A percentile compares a stretch with the other conserved stretches of the same genome.
Conservation (phyloP, 2,888 invertebrate species). For the Ennomos quercinarius region DNA sequence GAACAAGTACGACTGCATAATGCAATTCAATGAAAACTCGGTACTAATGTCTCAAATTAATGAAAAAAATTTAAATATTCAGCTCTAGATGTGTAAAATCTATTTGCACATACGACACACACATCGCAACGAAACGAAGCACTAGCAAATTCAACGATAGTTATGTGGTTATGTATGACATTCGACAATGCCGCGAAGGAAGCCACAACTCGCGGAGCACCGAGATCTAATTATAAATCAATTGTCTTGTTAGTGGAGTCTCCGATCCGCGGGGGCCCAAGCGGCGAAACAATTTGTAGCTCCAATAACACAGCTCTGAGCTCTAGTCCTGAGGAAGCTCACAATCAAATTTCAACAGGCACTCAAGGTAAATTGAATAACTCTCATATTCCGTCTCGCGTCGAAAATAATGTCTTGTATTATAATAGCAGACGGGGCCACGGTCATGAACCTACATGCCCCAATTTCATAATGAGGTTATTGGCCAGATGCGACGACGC, state of each 20-base stretch:
- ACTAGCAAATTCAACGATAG: slow-evolving; percentile 3
- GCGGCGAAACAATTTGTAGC: slow-evolving; percentile 46
- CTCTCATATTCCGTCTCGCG: slow-evolving; percentile 59
- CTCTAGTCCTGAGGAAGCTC: slow-evolving; percentile 64
- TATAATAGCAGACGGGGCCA: slow-evolving; percentile 37
- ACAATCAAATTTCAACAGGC: slow-evolving; percentile 65
- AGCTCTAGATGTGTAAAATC: no score
- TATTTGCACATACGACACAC: no score
- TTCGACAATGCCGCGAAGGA: slow-evolving; percentile 15
- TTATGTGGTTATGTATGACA: neutral
- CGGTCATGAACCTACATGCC: slow-evolving; percentile 40
- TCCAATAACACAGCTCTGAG: slow-evolving; percentile 50
- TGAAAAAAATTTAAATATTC: no score
- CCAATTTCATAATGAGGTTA: slow-evolving; percentile 43
- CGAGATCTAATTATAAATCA: slow-evolving; percentile 56
- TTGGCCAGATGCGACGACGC: slow-evolving; percentile 32
- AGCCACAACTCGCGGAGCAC: slow-evolving; percentile 24
- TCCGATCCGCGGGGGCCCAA: slow-evolving; percentile 41
- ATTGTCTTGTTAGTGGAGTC: slow-evolving; percentile 53
- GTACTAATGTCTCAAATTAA: no score
- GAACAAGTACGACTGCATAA: no score
- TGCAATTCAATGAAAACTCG: no score
- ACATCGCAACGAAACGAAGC: neutral
- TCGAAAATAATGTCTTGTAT: slow-evolving; percentile 43
- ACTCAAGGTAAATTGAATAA: slow-evolving; percentile 69